Base-by-base conservation (phyloP, 2,888 invertebrate genomes). In the Drosophila antonietae region DNA sequence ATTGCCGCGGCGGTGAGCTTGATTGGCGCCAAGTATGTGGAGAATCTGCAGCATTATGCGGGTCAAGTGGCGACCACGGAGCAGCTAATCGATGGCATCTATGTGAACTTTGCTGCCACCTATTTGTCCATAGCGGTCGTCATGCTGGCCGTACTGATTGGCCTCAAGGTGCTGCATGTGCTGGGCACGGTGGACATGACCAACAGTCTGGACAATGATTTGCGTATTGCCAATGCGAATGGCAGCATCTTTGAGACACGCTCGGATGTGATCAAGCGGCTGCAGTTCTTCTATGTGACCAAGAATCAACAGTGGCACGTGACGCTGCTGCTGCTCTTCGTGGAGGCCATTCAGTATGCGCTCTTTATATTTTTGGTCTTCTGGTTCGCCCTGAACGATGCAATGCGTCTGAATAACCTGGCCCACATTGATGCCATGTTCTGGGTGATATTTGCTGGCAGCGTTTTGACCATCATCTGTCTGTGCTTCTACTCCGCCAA, bases 281-380 rank as follows among this genome's bases (percentile, higher is more conserved):
- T 91, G 47, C 81, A 90, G 66, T 92, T 92, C 76, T 91, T 92
- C 68, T 92, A 92, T 68, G 90, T 92, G 18, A 92, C 91, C 31
- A 91, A 89, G 65, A 90, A 90, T 55, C 90, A 90, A 57, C 91
- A 91, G 67, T 92, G 91, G 92, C 88, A 88, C 44, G 79, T 92
- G 8, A 89, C 88, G 20, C 65, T 91, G 3, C 65, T 92, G 51
- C 66, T 92, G 10, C 74, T 92, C 14, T 91, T 92, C 35, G 78
- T 83, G 46, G 92, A 91, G 58, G 88, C 91, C 10, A 79, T 92
- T 2, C 91, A 92, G 51, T 91, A 88, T 59, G 86, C 91, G 0
- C 65, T 92, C 9, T 92, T 92, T 65, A 89, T 91, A 15, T 92
- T 91, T 62, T 82, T 90, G 65, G 68, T 90, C 31, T 92, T 90